Evolutionary conservation across 2,888 invertebrate genomes (phyloP).

Genomic region (Orchesellides sinensis): DNA sequence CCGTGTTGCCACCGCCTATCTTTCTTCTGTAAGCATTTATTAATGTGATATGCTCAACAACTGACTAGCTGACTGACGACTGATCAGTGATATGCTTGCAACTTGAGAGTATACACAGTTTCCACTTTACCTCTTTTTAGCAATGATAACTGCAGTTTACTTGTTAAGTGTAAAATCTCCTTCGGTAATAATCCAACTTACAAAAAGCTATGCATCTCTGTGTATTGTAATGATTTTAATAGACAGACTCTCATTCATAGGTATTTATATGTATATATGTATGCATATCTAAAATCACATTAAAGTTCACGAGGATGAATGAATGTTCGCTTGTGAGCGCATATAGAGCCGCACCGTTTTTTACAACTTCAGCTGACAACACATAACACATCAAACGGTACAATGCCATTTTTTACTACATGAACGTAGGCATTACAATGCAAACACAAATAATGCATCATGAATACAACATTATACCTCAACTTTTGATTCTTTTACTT

Average conservation of each 20-base stretch:
- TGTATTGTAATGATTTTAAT: neutral
- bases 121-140: slow-evolving; percentile 25
- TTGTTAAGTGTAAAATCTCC: slow-evolving; percentile 18
- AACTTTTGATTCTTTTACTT: neutral
- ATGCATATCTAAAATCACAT: no score
- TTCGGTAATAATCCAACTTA: slow-evolving; percentile 3
- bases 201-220: neutral
- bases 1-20: slow-evolving; percentile 55
- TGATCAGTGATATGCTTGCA: slow-evolving; percentile 53
- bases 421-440: neutral
- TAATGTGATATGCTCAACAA: slow-evolving; percentile 50
- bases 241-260: no score
- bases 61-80: slow-evolving; percentile 55
- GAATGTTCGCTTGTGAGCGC: neutral
- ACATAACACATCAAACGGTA: slow-evolving; percentile 24
- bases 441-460: slow-evolving; percentile 6
- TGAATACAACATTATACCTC: neutral
- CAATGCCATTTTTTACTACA: neutral
- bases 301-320: neutral
- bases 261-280: neutral
- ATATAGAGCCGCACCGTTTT: slow-evolving; percentile 56
- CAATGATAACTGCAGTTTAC: slow-evolving; percentile 54
- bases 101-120: slow-evolving; percentile 22
- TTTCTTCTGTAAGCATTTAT: slow-evolving; percentile 44
- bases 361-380: slow-evolving; percentile 64